phyloP scores from a whole-genome alignment of 1,140 invertebrate genomes.

The Anagrus nilaparvatae region DNA sequence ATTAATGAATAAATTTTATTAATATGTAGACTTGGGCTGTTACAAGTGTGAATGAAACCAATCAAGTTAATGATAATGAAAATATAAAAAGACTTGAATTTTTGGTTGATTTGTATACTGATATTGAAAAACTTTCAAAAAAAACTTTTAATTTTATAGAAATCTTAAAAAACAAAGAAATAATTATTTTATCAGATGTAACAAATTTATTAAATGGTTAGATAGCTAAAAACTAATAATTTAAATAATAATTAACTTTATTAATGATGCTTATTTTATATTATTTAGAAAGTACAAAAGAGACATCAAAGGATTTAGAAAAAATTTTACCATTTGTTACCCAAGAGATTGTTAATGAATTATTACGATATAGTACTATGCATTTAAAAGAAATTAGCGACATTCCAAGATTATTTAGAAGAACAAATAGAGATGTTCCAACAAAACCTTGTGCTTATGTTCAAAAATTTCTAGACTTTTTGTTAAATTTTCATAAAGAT shows the following conservation, averaged over 20 bases:
- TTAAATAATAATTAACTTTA: constrained; percentile 3
- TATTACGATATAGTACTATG: constrained; percentile 45
- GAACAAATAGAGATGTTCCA: constrained; percentile 82
- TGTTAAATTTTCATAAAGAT: constrained; percentile 51
- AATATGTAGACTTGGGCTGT: constrained; percentile 24
- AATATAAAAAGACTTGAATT: constrained; percentile 32
- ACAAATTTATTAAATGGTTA: constrained; percentile 29
- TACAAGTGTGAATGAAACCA: constrained; percentile 23
- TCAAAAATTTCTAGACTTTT: constrained; percentile 51
- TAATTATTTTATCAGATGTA: constrained; percentile 19
- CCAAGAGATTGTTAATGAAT: constrained; percentile 46
- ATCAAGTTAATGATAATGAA: constrained; percentile 20
- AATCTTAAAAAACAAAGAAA: constrained; percentile 37
- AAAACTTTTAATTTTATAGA: constrained; percentile 40
- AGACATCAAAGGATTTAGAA: constrained; percentile 40
- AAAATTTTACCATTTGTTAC: constrained; percentile 44
- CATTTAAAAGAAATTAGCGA: constrained; percentile 72
- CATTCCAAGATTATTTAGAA: constrained; percentile 82
- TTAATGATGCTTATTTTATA: no score
- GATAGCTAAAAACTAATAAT: no score
- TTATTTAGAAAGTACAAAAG: constrained; percentile 39
- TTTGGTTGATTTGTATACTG: constrained; percentile 41
- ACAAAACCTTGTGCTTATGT: constrained; percentile 71
- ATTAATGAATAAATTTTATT: constrained; percentile 3
- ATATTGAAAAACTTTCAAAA: constrained; percentile 35